Conservation (phyloP, 2,113 vertebrate genomes). For the Plecturocebus donacophilus region DNA sequence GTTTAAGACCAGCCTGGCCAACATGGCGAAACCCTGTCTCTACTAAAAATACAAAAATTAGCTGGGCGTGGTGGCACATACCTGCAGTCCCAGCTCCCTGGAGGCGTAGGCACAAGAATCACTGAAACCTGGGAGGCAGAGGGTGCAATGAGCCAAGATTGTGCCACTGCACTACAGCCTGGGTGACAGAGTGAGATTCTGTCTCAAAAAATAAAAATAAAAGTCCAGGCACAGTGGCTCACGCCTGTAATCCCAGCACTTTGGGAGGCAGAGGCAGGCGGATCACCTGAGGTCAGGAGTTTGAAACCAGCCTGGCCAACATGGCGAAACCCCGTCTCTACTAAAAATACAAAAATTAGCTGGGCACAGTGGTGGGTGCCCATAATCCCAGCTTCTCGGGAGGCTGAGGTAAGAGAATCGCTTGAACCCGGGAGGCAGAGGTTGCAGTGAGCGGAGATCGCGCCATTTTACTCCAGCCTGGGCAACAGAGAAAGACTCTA, state of each 20-base stretch:
- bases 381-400: background rate
- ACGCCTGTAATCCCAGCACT: background rate
- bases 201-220: background rate
- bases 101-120: background rate
- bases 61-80: background rate
- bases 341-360: background rate
- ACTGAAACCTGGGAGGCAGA: background rate
- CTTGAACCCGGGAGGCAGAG: background rate
- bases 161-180: background rate
- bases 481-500: background rate
- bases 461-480: background rate
- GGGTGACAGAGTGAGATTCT: background rate
- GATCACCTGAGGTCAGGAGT: background rate
- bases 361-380: accelerated
- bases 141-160: background rate
- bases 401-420: background rate
- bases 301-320: background rate
- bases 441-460: background rate
- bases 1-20: no score
- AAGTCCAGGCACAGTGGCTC: background rate
- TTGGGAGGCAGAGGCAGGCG: no score
- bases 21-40: no score
- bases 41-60: no score
- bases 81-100: background rate
- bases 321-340: background rate